Base-by-base conservation (phyloP, 2,888 invertebrate genomes). In the Pheosia gnoma region DNA sequence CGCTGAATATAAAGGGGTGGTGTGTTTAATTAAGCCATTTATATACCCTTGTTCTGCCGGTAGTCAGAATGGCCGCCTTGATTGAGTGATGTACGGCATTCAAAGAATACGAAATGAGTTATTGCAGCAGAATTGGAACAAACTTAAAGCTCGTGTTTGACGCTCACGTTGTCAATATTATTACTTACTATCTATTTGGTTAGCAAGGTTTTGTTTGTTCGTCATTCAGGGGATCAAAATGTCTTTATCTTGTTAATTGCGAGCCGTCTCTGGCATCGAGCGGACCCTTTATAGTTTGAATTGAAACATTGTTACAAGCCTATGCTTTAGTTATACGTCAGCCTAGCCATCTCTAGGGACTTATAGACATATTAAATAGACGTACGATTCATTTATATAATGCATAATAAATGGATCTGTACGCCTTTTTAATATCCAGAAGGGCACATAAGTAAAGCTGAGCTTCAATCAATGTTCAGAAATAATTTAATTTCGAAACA, bases 1-100 rank as follows among this genome's bases (percentile, higher is more conserved):
- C 78, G 74, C 74, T 73, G 79, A 84, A 82, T 83, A 82, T 83
- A 86, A 84, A 85, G 79, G 80, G 67, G 63, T 72, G 77, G 57
- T 67, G 73, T 71, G 75, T 79, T 85, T 86, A 88, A 89, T 86
- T 83, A 87, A 89, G 84, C 81, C 81, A 85, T 90, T 87, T 86
- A 85, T 80, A 81, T 80, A 81, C 71, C 73, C 71, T 79, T 77
- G 72, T 77, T 72, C 75, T 78, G 70, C 68, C 72, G 68, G 72
- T 70, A 69, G 66, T 70, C 77, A 66, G 74, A 78, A 78, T 72
- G 68, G 74, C 70, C 63, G 68, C 69, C 75, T 80, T 81, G 78
- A 84, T 86, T 75, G 79, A 81, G 80, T 83, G 77, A 84, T 82
- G 73, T 81, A 84, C 74, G 76, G 72, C 78, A 66, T 71, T 72